Evolutionary conservation across 2,888 invertebrate species (phyloP).

Genomic region (Xylocampa areola): DNA sequence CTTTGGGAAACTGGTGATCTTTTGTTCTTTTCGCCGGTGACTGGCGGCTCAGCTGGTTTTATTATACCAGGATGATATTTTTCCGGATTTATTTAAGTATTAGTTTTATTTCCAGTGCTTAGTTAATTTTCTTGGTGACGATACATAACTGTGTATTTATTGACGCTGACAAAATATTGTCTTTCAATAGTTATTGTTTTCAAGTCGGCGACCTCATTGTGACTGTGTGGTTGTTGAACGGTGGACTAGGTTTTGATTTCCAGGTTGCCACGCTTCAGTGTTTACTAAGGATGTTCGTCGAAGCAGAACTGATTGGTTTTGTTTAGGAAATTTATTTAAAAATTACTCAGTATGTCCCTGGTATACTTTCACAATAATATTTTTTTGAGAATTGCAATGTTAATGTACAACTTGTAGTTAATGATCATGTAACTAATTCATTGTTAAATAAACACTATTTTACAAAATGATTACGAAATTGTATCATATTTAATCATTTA

Average conservation of each 20-base stretch:
- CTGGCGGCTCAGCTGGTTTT: constrained; percentile 69
- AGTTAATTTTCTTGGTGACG: constrained; percentile 7
- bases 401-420: no score
- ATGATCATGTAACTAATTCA: no score
- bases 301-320: constrained; percentile 28
- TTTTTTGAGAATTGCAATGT: no score
- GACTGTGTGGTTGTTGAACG: constrained; percentile 29
- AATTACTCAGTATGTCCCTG: constrained; percentile 7
- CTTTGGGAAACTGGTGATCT: constrained; percentile 78
- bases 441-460: no score
- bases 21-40: constrained; percentile 76
- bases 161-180: constrained; percentile 15
- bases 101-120: constrained; percentile 13
- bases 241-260: constrained; percentile 29
- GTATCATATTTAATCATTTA: constrained; percentile 2
- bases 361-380: no score
- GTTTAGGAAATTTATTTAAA: constrained; percentile 8
- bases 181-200: constrained; percentile 38
- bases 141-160: constrained; percentile 2
- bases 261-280: constrained; percentile 37
- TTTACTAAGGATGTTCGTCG: constrained; percentile 21
- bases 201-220: constrained; percentile 32
- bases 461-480: constrained; percentile 1
- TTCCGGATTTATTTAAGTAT: constrained; percentile 53
- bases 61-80: constrained; percentile 51